Evolutionary conservation across 2,113 vertebrate genomes (phyloP).

Genomic region (Brachypteracias leptosomus): DNA sequence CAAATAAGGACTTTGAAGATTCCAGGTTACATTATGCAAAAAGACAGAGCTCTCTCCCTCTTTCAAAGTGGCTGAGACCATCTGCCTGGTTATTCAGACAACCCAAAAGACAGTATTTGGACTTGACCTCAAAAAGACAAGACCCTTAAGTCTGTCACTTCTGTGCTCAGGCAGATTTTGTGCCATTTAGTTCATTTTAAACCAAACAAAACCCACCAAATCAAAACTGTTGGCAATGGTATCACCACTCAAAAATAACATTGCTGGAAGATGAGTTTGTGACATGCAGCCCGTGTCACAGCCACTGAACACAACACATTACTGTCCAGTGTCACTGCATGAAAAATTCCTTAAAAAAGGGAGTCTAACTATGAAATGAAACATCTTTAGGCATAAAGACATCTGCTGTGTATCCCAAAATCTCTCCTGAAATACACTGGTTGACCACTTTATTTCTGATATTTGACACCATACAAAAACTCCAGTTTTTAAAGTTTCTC

Average conservation of each 20-base stretch:
- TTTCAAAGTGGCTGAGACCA: neutral
- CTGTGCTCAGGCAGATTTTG: neutral
- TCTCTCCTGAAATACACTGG: neutral
- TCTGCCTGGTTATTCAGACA: neutral
- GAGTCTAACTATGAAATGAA: neutral
- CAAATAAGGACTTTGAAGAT: neutral
- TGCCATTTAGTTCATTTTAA: neutral
- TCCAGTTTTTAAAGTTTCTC: neutral
- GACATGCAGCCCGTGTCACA: neutral
- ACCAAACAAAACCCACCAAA: too few relatives aligned
- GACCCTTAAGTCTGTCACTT: neutral
- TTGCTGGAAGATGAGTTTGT: neutral
- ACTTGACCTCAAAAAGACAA: neutral
- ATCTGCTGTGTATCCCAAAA: neutral
- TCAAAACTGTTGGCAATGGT: neutral
- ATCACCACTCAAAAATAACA: neutral
- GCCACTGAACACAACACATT: neutral
- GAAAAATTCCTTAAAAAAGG: neutral
- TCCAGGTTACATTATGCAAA: neutral
- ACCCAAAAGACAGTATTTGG: neutral
- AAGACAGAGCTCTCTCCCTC: neutral
- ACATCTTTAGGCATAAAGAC: neutral
- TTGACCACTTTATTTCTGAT: neutral
- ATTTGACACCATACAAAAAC: neutral
- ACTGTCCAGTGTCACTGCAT: neutral